phyloP scores from a whole-genome alignment of 1,140 invertebrate species.

The Neodiprion lecontei region DNA sequence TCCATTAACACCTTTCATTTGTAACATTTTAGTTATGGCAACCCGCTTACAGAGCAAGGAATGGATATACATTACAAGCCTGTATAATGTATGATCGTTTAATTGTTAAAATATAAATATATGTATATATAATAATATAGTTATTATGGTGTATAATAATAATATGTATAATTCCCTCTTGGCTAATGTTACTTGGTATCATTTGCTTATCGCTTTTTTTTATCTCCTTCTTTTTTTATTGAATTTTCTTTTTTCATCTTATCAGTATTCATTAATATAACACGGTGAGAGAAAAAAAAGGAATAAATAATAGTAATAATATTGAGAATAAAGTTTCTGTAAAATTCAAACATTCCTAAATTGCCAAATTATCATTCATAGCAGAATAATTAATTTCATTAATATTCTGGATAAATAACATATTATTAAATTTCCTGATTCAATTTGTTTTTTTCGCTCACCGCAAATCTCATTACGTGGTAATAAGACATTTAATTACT shows the following conservation, averaged over 20 bases:
- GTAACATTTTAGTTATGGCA: too few relatives aligned
- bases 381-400: conserved; percentile 28
- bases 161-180: conserved; percentile 38
- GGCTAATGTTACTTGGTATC: conserved; percentile 34
- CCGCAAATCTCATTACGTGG: conserved; percentile 14
- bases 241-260: background rate
- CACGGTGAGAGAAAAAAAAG: conserved; percentile 29
- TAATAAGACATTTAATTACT: conserved; percentile 23
- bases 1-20: too few relatives aligned
- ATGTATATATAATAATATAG: conserved; percentile 38
- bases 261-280: conserved; percentile 25
- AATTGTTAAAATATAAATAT: conserved; percentile 59
- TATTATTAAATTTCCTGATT: conserved; percentile 34
- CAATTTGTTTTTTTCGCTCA: conserved; percentile 15
- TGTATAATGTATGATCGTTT: conserved; percentile 48
- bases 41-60: background rate
- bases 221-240: background rate
- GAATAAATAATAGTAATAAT: conserved; percentile 33
- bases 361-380: background rate
- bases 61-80: background rate
- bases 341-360: conserved; percentile 4
- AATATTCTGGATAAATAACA: conserved; percentile 41
- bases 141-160: conserved; percentile 28
- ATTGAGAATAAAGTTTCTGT: conserved; percentile 23
- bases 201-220: background rate